These are phyloP conservation scores for Meganola albula DNA, from an alignment of 2,888 invertebrate species.

Conservation along the genomic window DNA sequence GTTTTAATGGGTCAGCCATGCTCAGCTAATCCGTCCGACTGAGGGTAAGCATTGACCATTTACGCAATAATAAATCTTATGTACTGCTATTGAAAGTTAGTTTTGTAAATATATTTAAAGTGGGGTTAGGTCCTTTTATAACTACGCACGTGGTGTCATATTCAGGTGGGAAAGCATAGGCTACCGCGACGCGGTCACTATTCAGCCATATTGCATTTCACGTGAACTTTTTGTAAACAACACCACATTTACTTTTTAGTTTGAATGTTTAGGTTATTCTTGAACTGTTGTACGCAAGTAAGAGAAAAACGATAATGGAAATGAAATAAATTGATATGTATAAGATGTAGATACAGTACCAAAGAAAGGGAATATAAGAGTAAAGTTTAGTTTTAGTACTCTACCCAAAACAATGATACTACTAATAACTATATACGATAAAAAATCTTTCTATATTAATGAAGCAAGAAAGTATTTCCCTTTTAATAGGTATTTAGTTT, in stretches of 20 bases:
- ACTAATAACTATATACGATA: conserved; percentile 38
- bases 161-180: conserved; percentile 76
- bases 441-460: conserved; percentile 45
- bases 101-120: conserved; percentile 35
- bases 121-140: conserved; percentile 48
- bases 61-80: conserved; percentile 54
- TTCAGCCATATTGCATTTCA: conserved; percentile 69
- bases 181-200: conserved; percentile 72
- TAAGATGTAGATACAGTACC: too few species aligned
- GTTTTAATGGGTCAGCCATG: conserved; percentile 75
- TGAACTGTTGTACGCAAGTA: conserved; percentile 26
- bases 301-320: too few species aligned
- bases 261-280: conserved; percentile 34
- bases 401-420: too few species aligned
- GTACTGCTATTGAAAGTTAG: conserved; percentile 38
- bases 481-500: conserved; percentile 36
- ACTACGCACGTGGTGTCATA: conserved; percentile 57
- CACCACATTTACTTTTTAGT: conserved; percentile 49
- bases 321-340: conserved; percentile 24
- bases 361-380: too few species aligned
- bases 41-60: conserved; percentile 44
- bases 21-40: conserved; percentile 67
- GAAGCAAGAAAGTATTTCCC: too few species aligned
- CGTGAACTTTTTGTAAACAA: conserved; percentile 61
- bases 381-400: too few species aligned